Base-by-base conservation (phyloP, 1,140 invertebrate species). In the Oedothorax gibbosus region DNA sequence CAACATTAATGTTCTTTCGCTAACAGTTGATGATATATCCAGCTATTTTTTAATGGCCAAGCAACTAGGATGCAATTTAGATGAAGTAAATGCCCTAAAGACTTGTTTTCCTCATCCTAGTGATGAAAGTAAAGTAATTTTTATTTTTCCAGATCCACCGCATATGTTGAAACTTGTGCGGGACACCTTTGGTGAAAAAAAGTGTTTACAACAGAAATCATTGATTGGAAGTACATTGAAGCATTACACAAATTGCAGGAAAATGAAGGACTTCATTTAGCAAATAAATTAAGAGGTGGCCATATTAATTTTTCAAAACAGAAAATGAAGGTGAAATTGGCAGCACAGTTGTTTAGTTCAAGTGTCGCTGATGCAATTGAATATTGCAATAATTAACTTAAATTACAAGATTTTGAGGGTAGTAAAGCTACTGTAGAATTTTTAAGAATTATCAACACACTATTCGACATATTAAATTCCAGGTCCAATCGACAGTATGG, bases 51-150 rank as follows among this genome's bases (percentile, higher is more conserved):
- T 6, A 60, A 60, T 60, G 57, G 57, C 57, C 57, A 60, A 60
- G n/a, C 57, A 60, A 60, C 57, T 60, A 12, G 2, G 7, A 60
- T 2, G 57, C n/a, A 60, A 60, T 3, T 60, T 60, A 14, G 57
- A 60, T 60, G 11, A 60, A 2, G 57, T 60, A 14, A 60, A 60
- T 60, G 11, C 57, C 11, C 2, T 60, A n/a, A 60, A 60, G n/a
- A 60, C 57, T 60, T n/a, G 57, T 60, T 60, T 60, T n/a, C 57
- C 57, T 60, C 57, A 60, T 60, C 7, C 57, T 60, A 60, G 57
- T n/a, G 57, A 60, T 60, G 11, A 14, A n/a, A 60, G n/a, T 60
- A 35, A 35, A 35, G 35, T 5, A 35, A 35, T 2, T 35, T 35
- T 5, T 35, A 35, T 35, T 35, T 35, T 2, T 35, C 35, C 35